Evolutionary conservation across 2,888 invertebrate species (phyloP).

Genomic region (Panorpa germanica): DNA sequence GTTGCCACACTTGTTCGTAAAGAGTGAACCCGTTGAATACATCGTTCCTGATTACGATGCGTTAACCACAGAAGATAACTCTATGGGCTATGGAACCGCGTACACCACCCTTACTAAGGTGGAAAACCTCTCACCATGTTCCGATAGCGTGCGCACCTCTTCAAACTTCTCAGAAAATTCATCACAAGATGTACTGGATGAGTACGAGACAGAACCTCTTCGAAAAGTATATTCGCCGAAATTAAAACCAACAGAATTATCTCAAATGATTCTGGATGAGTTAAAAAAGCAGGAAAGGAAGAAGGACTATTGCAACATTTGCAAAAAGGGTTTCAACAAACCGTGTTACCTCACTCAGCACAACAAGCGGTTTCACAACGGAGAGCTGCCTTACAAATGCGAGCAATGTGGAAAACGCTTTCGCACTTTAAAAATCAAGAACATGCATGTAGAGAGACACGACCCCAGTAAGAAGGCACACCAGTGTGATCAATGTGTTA

Average conservation of each 20-base stretch:
- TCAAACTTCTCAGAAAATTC: too few species aligned
- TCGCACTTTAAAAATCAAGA: constrained; percentile 46
- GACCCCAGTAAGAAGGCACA: constrained; percentile 67
- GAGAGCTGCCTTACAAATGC: constrained; percentile 73
- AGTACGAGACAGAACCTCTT: too few species aligned
- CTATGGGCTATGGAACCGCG: constrained; percentile 23
- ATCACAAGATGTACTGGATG: constrained; percentile 10
- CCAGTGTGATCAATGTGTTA: constrained; percentile 69
- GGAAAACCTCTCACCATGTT: too few species aligned
- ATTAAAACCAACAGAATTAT: too few species aligned
- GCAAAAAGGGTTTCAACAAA: constrained; percentile 69
- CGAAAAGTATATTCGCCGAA: too few species aligned
- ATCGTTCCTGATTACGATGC: too few species aligned
- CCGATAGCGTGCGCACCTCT: too few species aligned
- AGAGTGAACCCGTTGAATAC: constrained; percentile 27
- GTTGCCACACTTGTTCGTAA: constrained; percentile 27
- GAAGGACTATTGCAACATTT: constrained; percentile 55
- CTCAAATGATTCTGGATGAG: too few species aligned
- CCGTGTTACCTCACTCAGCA: constrained; percentile 81
- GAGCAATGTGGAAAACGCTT: constrained; percentile 72
- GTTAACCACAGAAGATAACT: constrained; percentile 27
- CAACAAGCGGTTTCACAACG: constrained; percentile 75
- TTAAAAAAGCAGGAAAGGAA: constrained; percentile 18
- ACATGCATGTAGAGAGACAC: constrained; percentile 59
- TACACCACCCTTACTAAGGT: too few species aligned